Conservation (phyloP, 1,140 invertebrate genomes). For the Caenorhabditis brenneri region DNA sequence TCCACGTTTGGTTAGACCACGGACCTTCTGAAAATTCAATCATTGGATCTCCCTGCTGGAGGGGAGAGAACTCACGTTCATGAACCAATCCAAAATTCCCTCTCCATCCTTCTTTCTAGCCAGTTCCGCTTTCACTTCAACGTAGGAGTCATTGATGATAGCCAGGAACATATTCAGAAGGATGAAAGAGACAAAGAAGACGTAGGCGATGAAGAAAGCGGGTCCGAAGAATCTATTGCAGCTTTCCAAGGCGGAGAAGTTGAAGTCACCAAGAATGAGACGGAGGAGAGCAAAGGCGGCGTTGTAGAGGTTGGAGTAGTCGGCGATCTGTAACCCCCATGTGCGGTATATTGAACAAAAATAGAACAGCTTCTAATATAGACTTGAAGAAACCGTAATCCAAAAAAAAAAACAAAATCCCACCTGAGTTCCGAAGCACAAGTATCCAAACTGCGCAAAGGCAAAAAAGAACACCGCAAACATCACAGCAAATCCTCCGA, state of each 20-base stretch:
- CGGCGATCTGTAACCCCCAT: constrained; percentile 74
- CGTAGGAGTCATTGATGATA: constrained; percentile 81
- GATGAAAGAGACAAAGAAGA: too few relatives aligned
- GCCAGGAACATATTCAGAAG: too few relatives aligned
- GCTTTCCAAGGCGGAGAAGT: constrained; percentile 79
- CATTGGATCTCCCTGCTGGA: too few relatives aligned
- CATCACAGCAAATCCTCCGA: constrained; percentile 81
- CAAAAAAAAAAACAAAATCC: too few relatives aligned
- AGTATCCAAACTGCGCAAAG: constrained; percentile 79
- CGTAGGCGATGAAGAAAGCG: too few relatives aligned
- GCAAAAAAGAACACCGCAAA: constrained; percentile 84
- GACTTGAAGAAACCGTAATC: too few relatives aligned
- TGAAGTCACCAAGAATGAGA: constrained; percentile 82
- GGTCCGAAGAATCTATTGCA: too few relatives aligned
- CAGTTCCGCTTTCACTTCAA: constrained; percentile 79
- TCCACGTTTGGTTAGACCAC: neutral
- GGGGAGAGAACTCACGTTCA: constrained; percentile 69
- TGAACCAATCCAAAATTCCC: constrained; percentile 77
- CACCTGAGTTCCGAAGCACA: constrained; percentile 79
- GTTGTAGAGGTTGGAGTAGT: too few relatives aligned
- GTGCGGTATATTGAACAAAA: too few relatives aligned
- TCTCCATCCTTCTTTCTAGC: too few relatives aligned
- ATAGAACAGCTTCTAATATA: too few relatives aligned
- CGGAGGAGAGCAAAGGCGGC: constrained; percentile 80
- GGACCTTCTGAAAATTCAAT: constrained; percentile 70